Evolutionary conservation across 2,888 invertebrate species (phyloP).

Genomic region (Empis stercorea): DNA sequence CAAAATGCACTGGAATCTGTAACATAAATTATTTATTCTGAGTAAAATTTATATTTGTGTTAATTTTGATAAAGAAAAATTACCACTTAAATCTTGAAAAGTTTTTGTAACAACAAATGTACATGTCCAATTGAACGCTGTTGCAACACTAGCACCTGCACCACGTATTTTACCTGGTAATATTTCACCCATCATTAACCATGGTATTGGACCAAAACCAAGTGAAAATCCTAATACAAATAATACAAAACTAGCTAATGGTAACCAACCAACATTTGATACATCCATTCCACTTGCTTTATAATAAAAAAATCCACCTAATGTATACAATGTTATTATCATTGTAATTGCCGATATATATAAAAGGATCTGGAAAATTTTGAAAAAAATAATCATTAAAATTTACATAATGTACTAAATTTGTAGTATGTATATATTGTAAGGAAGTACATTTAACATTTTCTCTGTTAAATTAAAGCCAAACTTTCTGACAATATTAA

Average conservation of each 20-base stretch:
- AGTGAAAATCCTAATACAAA: constrained; percentile 80
- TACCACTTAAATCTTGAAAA: constrained; percentile 52
- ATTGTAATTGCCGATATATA: constrained; percentile 71
- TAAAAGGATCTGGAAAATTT: constrained; percentile 51
- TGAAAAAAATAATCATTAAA: constrained; percentile 2
- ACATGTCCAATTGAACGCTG: constrained; percentile 82
- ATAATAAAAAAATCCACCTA: constrained; percentile 70
- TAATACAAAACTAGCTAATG: constrained; percentile 64
- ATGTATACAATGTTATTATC: constrained; percentile 53
- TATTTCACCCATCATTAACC: constrained; percentile 91
- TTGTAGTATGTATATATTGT: too few species aligned
- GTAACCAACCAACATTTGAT: constrained; percentile 57
- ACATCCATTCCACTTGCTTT: constrained; percentile 44
- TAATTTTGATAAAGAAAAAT: constrained; percentile 2
- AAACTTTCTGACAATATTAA: too few species aligned
- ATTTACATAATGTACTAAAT: too few species aligned
- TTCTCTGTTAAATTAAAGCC: too few species aligned
- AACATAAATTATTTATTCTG: constrained; percentile 1
- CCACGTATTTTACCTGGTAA: constrained; percentile 79
- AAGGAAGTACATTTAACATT: too few species aligned
- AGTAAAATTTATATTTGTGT: neutral
- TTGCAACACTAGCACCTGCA: constrained; percentile 75
- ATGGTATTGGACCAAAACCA: constrained; percentile 72
- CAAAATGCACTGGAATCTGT: constrained; percentile 55
- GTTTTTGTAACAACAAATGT: constrained; percentile 81